A percentile compares a stretch with the other conserved stretches of the same genome.
Conservation (phyloP, 2,888 invertebrate species). For the Acronicta leporina region DNA sequence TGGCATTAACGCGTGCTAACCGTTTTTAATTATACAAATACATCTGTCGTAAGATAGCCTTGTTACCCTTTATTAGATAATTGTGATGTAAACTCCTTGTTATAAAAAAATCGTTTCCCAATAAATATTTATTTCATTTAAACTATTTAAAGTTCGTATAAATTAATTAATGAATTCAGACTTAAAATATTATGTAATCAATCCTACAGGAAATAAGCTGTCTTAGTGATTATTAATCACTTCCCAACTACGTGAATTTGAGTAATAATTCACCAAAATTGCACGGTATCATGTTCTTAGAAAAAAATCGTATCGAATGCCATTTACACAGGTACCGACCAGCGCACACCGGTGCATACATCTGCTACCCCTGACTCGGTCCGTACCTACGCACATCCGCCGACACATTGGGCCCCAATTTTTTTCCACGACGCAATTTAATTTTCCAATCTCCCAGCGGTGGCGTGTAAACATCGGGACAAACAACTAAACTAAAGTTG, state of each 20-base stretch:
- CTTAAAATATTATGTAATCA: conserved; percentile 17
- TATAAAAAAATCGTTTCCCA: no score
- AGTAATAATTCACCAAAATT: conserved; percentile 52
- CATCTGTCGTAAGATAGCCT: no score
- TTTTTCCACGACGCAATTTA: conserved; percentile 69
- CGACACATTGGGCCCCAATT: conserved; percentile 55
- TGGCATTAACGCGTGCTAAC: no score
- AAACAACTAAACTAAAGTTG: conserved; percentile 76
- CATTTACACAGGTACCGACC: conserved; percentile 27
- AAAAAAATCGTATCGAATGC: conserved; percentile 51
- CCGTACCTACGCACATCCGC: conserved; percentile 64
- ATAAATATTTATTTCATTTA: no score
- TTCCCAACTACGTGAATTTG: conserved; percentile 31
- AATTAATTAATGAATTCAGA: neutral
- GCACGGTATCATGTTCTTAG: conserved; percentile 56
- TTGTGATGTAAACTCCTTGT: no score
- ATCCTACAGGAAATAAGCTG: conserved; percentile 45
- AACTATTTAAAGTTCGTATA: neutral
- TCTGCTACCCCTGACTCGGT: conserved; percentile 61
- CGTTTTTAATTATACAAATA: no score
- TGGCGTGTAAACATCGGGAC: conserved; percentile 71
- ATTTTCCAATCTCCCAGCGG: conserved; percentile 69
- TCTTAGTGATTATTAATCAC: conserved; percentile 44
- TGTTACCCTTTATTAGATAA: no score
- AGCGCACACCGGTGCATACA: conserved; percentile 51